Conservation (phyloP, 2,888 invertebrate species). For the Cordylochernes scorpioides region DNA sequence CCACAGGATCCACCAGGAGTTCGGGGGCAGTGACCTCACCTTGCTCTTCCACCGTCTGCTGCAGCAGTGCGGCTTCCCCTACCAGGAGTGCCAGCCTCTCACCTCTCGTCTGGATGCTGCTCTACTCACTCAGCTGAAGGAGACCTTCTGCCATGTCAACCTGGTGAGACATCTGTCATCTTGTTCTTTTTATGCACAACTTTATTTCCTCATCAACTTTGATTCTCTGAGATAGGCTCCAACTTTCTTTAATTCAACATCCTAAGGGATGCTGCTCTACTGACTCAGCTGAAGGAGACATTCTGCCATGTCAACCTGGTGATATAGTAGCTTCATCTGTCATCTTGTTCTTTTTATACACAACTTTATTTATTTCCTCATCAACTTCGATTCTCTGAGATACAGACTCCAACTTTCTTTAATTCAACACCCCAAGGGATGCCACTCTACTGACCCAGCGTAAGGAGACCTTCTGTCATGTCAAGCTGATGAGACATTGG, state of each 20-base stretch:
- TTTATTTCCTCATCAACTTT: no score
- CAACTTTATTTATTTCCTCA: no score
- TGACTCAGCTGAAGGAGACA: constrained; percentile 59
- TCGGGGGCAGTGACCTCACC: constrained; percentile 72
- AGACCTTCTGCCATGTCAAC: constrained; percentile 69
- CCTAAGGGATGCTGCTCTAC: constrained; percentile 46
- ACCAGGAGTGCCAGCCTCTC: constrained; percentile 34
- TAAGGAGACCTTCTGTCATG: constrained; percentile 69
- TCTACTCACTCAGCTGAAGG: constrained; percentile 53
- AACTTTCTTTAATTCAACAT: no score
- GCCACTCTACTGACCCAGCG: constrained; percentile 46
- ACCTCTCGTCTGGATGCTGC: constrained; percentile 42
- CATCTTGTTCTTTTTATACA: no score
- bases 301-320: constrained; percentile 65
- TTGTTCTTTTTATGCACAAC: no score
- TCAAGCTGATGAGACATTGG: constrained; percentile 34
- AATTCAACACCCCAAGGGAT: no score
- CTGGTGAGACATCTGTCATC: constrained; percentile 26
- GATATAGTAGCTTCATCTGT: no score
- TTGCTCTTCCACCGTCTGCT: constrained; percentile 65
- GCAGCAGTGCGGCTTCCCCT: constrained; percentile 67
- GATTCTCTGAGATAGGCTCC: no score
- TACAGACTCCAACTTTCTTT: no score
- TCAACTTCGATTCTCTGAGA: no score
- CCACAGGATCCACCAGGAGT: constrained; percentile 34